Evolutionary conservation across 2,113 vertebrate genomes (phyloP).

Genomic region (Lonchura striata): DNA sequence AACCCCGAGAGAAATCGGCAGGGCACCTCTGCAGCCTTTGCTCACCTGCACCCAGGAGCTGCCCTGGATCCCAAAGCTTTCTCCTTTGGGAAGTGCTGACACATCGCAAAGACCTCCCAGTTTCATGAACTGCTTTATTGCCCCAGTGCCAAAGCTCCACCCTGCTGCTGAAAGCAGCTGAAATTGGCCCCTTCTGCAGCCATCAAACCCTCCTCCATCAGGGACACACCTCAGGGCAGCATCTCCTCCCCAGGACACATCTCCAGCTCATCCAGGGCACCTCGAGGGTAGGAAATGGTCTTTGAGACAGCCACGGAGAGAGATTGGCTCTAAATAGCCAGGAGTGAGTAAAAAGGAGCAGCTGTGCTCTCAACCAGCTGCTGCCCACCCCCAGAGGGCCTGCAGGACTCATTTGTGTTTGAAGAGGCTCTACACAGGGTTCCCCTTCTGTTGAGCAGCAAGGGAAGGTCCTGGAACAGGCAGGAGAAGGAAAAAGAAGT

Average conservation of each 20-base stretch:
- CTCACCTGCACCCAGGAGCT: fast-evolving
- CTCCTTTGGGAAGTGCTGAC: neutral
- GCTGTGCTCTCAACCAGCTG: neutral
- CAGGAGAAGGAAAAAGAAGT: neutral
- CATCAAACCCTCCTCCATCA: neutral
- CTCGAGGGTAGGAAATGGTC: neutral
- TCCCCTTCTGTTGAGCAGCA: neutral
- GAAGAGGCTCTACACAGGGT: neutral
- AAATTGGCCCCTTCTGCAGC: neutral
- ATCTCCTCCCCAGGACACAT: neutral
- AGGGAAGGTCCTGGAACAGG: neutral
- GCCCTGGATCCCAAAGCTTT: too few relatives aligned
- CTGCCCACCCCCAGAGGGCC: neutral
- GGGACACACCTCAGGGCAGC: neutral
- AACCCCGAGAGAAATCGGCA: too few relatives aligned
- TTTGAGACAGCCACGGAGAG: neutral
- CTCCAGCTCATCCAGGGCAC: neutral
- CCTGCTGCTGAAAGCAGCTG: neutral
- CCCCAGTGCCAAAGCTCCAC: fast-evolving
- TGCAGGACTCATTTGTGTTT: neutral
- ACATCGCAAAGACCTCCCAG: neutral
- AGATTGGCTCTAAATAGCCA: neutral
- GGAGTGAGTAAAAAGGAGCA: neutral
- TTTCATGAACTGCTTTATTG: neutral
- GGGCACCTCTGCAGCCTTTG: neutral